phyloP scores from a whole-genome alignment of 2,113 vertebrate species.

The Crypturellus undulatus region DNA sequence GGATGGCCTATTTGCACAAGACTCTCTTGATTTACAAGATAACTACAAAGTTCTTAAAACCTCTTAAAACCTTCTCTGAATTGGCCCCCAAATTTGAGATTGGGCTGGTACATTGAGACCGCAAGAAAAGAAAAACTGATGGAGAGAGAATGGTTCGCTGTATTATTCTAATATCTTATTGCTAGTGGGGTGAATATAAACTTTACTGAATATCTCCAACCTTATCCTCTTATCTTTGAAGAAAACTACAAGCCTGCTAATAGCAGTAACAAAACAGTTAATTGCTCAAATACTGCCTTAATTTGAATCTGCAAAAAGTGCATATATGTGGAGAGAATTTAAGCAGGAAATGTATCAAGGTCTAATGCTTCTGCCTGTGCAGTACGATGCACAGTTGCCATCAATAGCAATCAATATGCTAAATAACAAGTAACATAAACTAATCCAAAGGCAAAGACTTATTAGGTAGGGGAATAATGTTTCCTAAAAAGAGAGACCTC shows the following conservation, averaged over 20 bases:
- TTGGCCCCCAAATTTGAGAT: not conserved
- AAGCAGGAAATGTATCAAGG: slow-evolving; percentile 63
- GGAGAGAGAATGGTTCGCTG: not conserved
- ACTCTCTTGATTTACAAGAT: not conserved
- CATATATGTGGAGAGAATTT: slow-evolving; percentile 34
- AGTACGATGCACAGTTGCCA: slow-evolving; percentile 74
- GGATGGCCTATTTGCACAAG: not conserved
- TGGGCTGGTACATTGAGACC: slow-evolving; percentile 20
- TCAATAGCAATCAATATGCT: slow-evolving; percentile 79
- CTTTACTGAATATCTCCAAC: slow-evolving; percentile 12
- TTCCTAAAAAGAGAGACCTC: slow-evolving; percentile 63
- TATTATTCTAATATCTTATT: not conserved
- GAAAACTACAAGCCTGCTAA: slow-evolving; percentile 44
- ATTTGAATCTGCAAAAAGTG: slow-evolving; percentile 62
- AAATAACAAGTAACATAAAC: slow-evolving; percentile 76
- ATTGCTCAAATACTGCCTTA: slow-evolving; percentile 69
- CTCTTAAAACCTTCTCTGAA: not conserved
- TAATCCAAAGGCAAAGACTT: slow-evolving; percentile 79
- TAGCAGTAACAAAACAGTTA: slow-evolving; percentile 60
- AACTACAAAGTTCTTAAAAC: slow-evolving; percentile 8
- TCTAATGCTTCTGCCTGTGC: slow-evolving; percentile 64
- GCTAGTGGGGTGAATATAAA: slow-evolving; percentile 13
- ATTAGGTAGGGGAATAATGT: slow-evolving; percentile 75
- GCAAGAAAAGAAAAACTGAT: slow-evolving; percentile 42
- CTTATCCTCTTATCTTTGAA: slow-evolving; percentile 55